Percentiles rank a stretch among this genome's conserved stretches.
Evolutionary conservation across 2,113 vertebrate species (phyloP).

Genomic region (Eonycteris spelaea): DNA sequence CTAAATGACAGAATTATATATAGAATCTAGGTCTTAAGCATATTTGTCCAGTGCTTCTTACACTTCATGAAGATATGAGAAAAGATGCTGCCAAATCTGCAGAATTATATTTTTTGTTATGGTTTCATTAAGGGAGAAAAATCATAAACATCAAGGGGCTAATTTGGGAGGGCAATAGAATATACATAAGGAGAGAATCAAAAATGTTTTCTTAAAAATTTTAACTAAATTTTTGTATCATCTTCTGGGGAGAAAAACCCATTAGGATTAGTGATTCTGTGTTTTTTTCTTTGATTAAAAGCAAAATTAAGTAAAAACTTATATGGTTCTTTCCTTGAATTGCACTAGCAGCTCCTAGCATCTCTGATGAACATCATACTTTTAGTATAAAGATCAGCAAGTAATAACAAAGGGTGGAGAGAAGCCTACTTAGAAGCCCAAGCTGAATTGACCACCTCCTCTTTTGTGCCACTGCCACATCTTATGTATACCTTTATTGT

Average conservation of each 20-base stretch:
- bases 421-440: neutral
- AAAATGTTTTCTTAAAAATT: neutral
- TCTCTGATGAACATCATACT: neutral
- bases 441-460: neutral
- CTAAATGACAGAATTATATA: neutral
- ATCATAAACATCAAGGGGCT: neutral
- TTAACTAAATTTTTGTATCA: neutral
- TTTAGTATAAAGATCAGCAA: slow-evolving; percentile 2
- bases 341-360: neutral
- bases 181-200: neutral
- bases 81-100: neutral
- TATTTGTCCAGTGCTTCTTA: neutral
- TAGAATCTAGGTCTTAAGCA: neutral
- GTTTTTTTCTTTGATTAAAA: slow-evolving; percentile 38
- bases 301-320: slow-evolving; percentile 11
- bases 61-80: neutral
- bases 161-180: neutral
- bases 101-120: neutral
- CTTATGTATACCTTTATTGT: neutral
- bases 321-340: neutral
- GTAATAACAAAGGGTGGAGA: neutral
- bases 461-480: neutral
- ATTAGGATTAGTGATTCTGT: neutral
- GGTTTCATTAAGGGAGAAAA: neutral
- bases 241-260: neutral